phyloP scores from a whole-genome alignment of 2,113 vertebrate species.

The Pungitius pungitius region DNA sequence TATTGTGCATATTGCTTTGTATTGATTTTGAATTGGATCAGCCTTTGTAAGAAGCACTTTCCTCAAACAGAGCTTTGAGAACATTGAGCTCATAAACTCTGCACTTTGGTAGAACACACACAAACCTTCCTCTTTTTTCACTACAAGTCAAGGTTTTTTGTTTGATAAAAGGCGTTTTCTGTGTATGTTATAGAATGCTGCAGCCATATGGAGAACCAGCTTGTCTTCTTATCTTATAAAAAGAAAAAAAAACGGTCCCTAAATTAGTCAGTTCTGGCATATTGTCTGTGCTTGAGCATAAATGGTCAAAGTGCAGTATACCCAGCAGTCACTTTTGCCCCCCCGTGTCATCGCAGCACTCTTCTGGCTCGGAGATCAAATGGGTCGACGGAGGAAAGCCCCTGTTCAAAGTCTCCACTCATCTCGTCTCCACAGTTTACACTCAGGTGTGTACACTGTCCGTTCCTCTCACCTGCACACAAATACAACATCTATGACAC shows the following conservation, averaged over 20 bases:
- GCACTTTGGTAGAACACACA: not conserved
- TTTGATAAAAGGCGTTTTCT: not conserved
- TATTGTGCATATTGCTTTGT: not conserved
- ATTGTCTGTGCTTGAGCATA: not conserved
- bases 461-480: not conserved
- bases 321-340: not conserved
- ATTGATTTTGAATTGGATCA: not conserved
- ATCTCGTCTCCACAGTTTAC: slow-evolving; percentile 96
- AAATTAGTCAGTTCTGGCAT: not conserved
- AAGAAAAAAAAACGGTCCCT: not conserved
- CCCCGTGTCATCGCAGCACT: slow-evolving; percentile 83
- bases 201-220: not conserved
- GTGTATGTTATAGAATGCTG: not conserved
- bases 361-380: slow-evolving; percentile 90
- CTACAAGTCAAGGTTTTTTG: not conserved
- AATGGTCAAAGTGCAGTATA: not conserved
- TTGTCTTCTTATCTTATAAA: not conserved
- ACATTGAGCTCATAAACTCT: not conserved
- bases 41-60: not conserved
- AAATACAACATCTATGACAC: not conserved
- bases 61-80: not conserved
- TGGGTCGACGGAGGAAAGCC: slow-evolving; percentile 97
- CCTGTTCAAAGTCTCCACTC: slow-evolving; percentile 91
- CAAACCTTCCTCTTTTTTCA: not conserved
- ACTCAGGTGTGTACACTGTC: slow-evolving; percentile 84